Base-by-base conservation (phyloP, 2,113 vertebrate genomes). In the Chionis minor region DNA sequence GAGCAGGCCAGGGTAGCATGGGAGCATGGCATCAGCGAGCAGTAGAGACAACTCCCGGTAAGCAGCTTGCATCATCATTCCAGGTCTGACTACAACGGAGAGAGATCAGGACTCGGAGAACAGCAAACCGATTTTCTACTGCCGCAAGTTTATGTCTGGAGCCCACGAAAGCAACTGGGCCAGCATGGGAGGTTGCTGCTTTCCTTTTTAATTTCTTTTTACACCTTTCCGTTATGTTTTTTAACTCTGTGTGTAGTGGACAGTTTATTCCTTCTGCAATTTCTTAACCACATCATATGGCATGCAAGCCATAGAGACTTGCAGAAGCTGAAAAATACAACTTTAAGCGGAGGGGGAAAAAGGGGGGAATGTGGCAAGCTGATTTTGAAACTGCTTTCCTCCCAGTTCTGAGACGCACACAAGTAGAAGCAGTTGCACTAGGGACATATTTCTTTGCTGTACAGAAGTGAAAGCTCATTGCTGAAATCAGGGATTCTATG, bases 1-100 rank as follows among this genome's bases (percentile, higher is more conserved):
- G 99, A 99, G 74, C 98, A 98, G 65, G 99, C 99, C 71, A 98
- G 99, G 94, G 98, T 99, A 80, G 97, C 99, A 11, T 99, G 99
- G 99, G 99, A 99, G 97, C 99, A 99, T 13, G 98, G 99, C 97
- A 99, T 99, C 97, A 98, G 98, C 6, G 99, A 99, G 97, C 99
- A 99, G 97, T 99, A 99, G 96, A 97, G 96, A 96, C 96, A 92
- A 62, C 52, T 95, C 88, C 80, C 73, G 63, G 74, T 12, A 47
- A 95, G 33, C 88, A 95, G 97, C 96, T 94, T 93, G 93, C 81
- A 38, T 87, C 27, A 2, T 81, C 90, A 56, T 86, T 96, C 95
- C 96, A 94, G 94, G 74, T 92, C 86, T 95, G 94, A 96, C 73
- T 62, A 75, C 52, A 75, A 78, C 86, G 83, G 86, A 86, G 95